A percentile compares a stretch with the other conserved stretches of the same genome.
These are phyloP conservation scores for Nipponia nippon DNA, from an alignment of 2,113 vertebrate genomes.

Conservation along the genomic window DNA sequence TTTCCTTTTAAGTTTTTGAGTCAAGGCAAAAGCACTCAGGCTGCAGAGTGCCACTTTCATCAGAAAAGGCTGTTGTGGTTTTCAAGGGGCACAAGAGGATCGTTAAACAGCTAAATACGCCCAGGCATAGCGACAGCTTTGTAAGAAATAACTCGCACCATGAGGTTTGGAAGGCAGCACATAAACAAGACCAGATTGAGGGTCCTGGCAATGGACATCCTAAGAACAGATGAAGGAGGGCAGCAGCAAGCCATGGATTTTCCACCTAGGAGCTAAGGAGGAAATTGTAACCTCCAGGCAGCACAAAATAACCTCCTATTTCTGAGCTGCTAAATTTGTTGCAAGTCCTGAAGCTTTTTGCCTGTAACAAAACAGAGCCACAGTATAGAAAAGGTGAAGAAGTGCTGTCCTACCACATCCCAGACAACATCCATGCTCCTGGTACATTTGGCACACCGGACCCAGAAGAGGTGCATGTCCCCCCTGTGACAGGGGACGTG, in stretches of 20 bases:
- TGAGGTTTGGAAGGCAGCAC: not conserved
- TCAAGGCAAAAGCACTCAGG: conserved; percentile 34
- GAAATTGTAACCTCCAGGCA: not conserved
- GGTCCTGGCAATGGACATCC: conserved; percentile 1
- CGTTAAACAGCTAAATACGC: not conserved
- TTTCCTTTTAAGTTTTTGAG: conserved; percentile 23
- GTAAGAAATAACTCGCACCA: not conserved
- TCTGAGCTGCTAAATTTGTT: not conserved
- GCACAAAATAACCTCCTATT: not conserved
- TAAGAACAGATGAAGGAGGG: not conserved
- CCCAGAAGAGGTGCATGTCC: not conserved
- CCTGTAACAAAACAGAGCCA: not conserved
- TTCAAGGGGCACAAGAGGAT: not conserved
- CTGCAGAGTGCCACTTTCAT: not conserved
- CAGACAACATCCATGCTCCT: not conserved
- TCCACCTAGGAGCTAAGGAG: not conserved
- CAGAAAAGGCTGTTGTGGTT: conserved; percentile 7
- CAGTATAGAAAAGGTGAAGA: not conserved
- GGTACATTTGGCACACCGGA: not conserved
- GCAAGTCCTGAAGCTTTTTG: not conserved
- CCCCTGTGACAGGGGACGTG: not conserved
- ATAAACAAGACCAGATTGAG: conserved; percentile 26
- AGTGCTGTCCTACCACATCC: not conserved
- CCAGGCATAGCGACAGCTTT: not conserved
- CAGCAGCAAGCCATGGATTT: conserved; percentile 16